These are phyloP conservation scores for Buteo buteo DNA, from an alignment of 2,113 vertebrate genomes.

Conservation along the genomic window DNA sequence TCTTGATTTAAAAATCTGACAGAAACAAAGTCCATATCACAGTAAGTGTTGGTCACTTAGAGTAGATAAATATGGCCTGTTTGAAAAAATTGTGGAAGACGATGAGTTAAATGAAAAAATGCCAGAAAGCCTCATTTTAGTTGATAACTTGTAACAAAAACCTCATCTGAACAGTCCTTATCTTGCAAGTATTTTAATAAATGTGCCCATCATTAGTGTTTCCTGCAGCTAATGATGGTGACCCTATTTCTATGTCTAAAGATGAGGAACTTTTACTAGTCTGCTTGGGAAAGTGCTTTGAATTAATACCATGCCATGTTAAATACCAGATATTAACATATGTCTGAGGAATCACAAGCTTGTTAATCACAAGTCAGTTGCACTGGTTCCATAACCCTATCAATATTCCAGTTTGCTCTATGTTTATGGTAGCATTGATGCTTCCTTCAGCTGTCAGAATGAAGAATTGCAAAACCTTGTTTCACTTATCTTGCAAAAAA, in stretches of 20 bases:
- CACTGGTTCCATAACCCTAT: background rate
- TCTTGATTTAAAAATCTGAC: background rate
- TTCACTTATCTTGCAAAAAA: background rate
- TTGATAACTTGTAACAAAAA: background rate
- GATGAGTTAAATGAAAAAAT: background rate
- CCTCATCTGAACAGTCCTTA: background rate
- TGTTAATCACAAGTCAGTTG: background rate
- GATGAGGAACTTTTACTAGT: background rate
- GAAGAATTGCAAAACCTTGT: background rate
- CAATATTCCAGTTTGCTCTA: background rate
- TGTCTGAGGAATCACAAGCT: background rate
- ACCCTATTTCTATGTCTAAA: background rate
- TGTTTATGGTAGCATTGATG: background rate
- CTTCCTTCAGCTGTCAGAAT: background rate
- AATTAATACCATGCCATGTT: background rate
- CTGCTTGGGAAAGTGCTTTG: background rate
- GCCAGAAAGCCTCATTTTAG: background rate
- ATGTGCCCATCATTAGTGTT: background rate
- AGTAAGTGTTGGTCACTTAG: background rate
- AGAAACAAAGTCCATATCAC: background rate
- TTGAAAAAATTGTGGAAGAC: background rate
- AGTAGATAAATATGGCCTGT: background rate
- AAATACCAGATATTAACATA: background rate
- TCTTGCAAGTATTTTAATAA: background rate
- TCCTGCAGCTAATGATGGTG: background rate